Conservation (phyloP, 2,888 invertebrate genomes). For the Kryphioiulus occultus region DNA sequence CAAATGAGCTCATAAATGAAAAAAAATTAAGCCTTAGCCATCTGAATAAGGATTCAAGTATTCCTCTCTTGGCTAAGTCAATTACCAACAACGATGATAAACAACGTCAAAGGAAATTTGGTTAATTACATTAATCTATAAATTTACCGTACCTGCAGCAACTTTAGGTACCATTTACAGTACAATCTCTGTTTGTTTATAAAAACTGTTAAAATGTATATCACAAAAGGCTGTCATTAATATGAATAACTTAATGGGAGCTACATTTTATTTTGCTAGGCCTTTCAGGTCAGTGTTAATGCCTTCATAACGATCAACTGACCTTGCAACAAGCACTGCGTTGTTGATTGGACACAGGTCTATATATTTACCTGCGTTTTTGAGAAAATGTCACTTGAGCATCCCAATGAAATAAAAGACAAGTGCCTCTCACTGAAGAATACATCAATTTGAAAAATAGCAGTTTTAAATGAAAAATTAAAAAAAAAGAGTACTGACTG, state of each 20-base stretch:
- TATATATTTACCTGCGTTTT: not conserved
- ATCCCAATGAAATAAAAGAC: not conserved
- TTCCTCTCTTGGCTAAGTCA: not conserved
- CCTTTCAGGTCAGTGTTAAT: not conserved
- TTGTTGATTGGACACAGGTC: not conserved
- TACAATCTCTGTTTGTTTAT: not conserved
- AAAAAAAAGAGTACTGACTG: too few relatives aligned
- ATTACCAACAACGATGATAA: not conserved
- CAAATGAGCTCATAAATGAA: too few relatives aligned
- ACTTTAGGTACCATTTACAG: not conserved
- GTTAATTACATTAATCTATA: not conserved
- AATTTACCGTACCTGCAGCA: not conserved
- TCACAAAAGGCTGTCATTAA: not conserved
- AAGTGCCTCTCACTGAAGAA: constrained; percentile 8
- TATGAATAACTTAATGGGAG: not conserved
- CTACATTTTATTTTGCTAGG: not conserved
- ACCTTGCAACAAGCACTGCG: not conserved
- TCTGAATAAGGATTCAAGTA: too few relatives aligned
- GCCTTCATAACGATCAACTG: not conserved
- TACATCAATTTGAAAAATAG: not conserved
- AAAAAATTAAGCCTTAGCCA: too few relatives aligned
- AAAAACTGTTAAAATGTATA: not conserved
- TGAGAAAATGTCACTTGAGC: not conserved
- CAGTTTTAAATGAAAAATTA: not conserved
- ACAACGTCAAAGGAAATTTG: not conserved